Conservation (phyloP, 2,113 vertebrate genomes). For the Equus przewalskii region DNA sequence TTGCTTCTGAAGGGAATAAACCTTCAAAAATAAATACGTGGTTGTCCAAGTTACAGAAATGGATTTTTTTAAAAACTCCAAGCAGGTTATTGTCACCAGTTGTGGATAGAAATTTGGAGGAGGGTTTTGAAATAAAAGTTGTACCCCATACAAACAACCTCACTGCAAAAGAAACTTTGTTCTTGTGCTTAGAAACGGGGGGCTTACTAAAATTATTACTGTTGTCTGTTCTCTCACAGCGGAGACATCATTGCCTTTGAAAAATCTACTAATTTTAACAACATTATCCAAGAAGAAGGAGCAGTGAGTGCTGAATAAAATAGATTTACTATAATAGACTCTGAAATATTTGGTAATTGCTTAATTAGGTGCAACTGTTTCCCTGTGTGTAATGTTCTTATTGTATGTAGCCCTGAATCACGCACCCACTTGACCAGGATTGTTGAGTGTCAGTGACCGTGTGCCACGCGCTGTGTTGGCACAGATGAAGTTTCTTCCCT, state of each 20-base stretch:
- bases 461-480: not conserved
- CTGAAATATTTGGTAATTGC: not conserved
- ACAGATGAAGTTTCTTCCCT: not conserved
- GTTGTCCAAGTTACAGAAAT: conserved; percentile 57
- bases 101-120: not conserved
- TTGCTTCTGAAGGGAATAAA: conserved; percentile 30
- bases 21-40: conserved; percentile 37
- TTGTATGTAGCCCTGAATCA: not conserved
- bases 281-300: conserved; percentile 50
- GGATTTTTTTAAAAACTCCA: not conserved
- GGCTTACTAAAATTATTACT: conserved; percentile 58
- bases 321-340: conserved; percentile 29
- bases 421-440: not conserved
- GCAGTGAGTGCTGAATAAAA: conserved; percentile 82
- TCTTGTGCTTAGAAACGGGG: conserved; percentile 22
- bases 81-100: not conserved
- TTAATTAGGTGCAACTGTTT: conserved; percentile 32
- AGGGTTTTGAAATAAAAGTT: conserved; percentile 47
- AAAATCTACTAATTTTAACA: conserved; percentile 70
- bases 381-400: not conserved
- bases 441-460: not conserved
- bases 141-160: not conserved
- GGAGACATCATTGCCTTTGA: conserved; percentile 62
- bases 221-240: conserved; percentile 77
- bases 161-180: conserved; percentile 48